Conservation (phyloP, 1,140 invertebrate species). For the Hesperophylax magnus region DNA sequence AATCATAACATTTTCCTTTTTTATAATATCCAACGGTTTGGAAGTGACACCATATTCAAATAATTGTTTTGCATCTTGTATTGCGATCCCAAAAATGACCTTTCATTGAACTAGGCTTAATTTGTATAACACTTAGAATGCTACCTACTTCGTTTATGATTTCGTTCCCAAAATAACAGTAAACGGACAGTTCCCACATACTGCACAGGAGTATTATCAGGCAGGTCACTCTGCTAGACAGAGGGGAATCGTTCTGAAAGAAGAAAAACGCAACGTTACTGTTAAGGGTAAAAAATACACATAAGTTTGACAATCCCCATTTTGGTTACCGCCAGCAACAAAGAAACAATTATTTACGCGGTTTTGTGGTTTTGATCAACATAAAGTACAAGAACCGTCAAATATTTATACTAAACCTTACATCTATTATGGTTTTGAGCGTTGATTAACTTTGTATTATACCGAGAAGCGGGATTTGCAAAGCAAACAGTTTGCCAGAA, state of each 20-base stretch:
- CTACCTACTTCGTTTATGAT: conserved; percentile 47
- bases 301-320: conserved; percentile 31
- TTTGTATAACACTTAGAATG: too few relatives aligned
- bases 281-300: conserved; percentile 2
- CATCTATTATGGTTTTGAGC: not conserved
- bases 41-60: too few relatives aligned
- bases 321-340: conserved; percentile 14
- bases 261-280: not conserved
- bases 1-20: too few relatives aligned
- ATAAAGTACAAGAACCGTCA: conserved; percentile 3
- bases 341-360: not conserved
- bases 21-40: too few relatives aligned
- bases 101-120: too few relatives aligned
- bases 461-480: not conserved
- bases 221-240: conserved; percentile 51
- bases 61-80: too few relatives aligned
- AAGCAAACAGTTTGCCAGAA: too few relatives aligned
- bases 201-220: conserved; percentile 51
- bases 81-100: too few relatives aligned
- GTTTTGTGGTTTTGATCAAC: not conserved
- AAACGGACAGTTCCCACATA: conserved; percentile 54
- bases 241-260: conserved; percentile 44
- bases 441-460: conserved; percentile 12
- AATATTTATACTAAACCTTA: conserved; percentile 14
- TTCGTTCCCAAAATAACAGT: conserved; percentile 57